These are phyloP conservation scores for Sebastolobus altivelis DNA, from an alignment of 2,797 vertebrate species.

Conservation along the genomic window DNA sequence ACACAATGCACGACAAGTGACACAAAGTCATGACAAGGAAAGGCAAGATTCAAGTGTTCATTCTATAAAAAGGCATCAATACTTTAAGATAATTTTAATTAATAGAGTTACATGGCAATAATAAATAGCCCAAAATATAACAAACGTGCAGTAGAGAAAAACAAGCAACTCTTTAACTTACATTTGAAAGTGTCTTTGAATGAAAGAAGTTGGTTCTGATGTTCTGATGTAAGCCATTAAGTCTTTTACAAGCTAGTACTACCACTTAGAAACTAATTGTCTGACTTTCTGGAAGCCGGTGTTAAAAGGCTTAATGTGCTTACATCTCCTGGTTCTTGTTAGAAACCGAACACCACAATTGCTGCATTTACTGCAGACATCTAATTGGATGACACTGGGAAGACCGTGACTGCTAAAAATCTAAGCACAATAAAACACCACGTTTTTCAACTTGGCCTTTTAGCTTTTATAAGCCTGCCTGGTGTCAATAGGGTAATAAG, in stretches of 20 bases:
- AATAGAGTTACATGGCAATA: neutral
- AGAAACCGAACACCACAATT: slow-evolving; percentile 1
- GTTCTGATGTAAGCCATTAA: slow-evolving; percentile 1
- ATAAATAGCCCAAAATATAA: neutral
- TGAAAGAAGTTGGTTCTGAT: neutral
- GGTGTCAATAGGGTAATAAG: neutral
- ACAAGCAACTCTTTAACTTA: neutral
- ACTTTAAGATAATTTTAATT: neutral
- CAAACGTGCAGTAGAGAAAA: neutral
- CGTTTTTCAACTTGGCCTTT: slow-evolving; percentile 5
- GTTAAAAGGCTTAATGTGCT: slow-evolving; percentile 15
- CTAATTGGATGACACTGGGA: slow-evolving; percentile 1
- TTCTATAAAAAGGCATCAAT: neutral
- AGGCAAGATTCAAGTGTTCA: neutral
- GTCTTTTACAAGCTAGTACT: slow-evolving; percentile 3
- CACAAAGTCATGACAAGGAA: slow-evolving; percentile 1
- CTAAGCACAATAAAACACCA: slow-evolving; percentile 1
- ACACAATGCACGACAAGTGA: neutral
- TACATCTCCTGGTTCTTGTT: slow-evolving; percentile 17
- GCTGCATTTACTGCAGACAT: neutral
- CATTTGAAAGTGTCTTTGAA: slow-evolving; percentile 14
- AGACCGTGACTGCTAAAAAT: slow-evolving; percentile 1
- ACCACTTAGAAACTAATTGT: slow-evolving; percentile 20
- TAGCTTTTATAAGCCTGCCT: neutral
- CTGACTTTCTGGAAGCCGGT: neutral